phyloP scores from a whole-genome alignment of 2,888 invertebrate species.

The Amblyjoppa fuscipennis region DNA sequence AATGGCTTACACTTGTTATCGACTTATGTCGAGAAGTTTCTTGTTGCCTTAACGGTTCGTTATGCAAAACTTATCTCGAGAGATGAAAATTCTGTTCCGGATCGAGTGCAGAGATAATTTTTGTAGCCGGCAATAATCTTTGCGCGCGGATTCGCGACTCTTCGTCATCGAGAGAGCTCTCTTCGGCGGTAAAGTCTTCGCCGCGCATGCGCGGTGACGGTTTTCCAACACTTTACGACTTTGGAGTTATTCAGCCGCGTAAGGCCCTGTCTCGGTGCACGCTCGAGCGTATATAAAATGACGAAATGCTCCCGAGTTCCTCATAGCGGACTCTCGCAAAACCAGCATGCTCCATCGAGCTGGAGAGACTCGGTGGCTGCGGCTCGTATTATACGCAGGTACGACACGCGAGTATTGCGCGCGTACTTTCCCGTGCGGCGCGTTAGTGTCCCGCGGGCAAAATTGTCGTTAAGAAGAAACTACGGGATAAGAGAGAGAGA shows the following conservation, averaged over 20 bases:
- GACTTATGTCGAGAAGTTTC: no score
- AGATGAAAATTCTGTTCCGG: not conserved
- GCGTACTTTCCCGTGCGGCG: conserved; percentile 12
- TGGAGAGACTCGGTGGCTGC: not conserved
- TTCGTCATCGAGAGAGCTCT: not conserved
- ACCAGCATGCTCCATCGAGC: conserved; percentile 30
- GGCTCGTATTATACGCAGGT: not conserved
- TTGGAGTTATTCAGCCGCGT: conserved; percentile 49
- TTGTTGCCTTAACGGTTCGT: no score
- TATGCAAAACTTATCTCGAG: not conserved
- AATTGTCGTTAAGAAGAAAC: conserved; percentile 46
- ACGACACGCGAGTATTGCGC: conserved; percentile 42
- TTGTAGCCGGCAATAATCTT: conserved; percentile 18
- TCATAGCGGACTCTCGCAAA: conserved; percentile 21
- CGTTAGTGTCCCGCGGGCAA: conserved; percentile 19
- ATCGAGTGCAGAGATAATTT: conserved; percentile 20
- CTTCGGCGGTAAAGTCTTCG: conserved; percentile 33
- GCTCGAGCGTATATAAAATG: conserved; percentile 38
- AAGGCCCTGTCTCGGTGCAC: conserved; percentile 7
- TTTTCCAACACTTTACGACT: conserved; percentile 39
- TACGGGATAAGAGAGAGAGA: not conserved
- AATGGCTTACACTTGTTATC: no score
- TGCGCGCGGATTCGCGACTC: conserved; percentile 13
- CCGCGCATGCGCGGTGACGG: conserved; percentile 15
- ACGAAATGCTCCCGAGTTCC: conserved; percentile 50